Percentiles rank a stretch among this genome's conserved stretches.
These are phyloP conservation scores for Conopomorpha cramerella DNA, from an alignment of 1,140 invertebrate species.

Conservation along the genomic window DNA sequence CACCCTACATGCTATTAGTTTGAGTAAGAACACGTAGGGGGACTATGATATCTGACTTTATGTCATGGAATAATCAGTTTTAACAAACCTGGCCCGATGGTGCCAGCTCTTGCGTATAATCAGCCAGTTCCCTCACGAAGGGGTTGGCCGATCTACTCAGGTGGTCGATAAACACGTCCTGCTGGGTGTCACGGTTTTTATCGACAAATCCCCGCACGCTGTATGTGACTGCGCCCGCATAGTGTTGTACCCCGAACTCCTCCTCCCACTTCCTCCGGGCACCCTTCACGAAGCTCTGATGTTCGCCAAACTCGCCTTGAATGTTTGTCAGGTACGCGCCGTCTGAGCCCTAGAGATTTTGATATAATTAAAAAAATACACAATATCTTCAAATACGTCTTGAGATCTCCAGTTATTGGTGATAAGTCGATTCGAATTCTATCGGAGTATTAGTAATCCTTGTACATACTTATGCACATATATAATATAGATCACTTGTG, in stretches of 20 bases:
- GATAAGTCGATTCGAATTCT: too few species aligned
- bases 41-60: too few species aligned
- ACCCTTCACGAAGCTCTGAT: slow-evolving; percentile 87
- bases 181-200: slow-evolving; percentile 94
- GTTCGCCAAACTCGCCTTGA: slow-evolving; percentile 85
- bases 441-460: too few species aligned
- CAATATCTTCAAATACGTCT: too few species aligned
- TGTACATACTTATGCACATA: too few species aligned
- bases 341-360: slow-evolving; percentile 83
- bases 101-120: slow-evolving; percentile 41
- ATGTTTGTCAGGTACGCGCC: slow-evolving; percentile 88
- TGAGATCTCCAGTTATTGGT: too few species aligned
- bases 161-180: slow-evolving; percentile 93
- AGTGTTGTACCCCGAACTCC: slow-evolving; percentile 91
- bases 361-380: too few species aligned
- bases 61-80: slow-evolving; percentile 5
- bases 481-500: too few species aligned
- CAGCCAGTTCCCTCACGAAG: slow-evolving; percentile 88
- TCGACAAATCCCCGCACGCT: slow-evolving; percentile 93
- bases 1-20: too few species aligned
- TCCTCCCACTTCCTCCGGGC: slow-evolving; percentile 88
- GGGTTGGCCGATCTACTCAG: slow-evolving; percentile 84
- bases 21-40: too few species aligned
- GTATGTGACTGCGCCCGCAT: slow-evolving; percentile 94
- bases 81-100: slow-evolving; percentile 42